Conservation (phyloP, 2,113 vertebrate species). For the Apus apus region DNA sequence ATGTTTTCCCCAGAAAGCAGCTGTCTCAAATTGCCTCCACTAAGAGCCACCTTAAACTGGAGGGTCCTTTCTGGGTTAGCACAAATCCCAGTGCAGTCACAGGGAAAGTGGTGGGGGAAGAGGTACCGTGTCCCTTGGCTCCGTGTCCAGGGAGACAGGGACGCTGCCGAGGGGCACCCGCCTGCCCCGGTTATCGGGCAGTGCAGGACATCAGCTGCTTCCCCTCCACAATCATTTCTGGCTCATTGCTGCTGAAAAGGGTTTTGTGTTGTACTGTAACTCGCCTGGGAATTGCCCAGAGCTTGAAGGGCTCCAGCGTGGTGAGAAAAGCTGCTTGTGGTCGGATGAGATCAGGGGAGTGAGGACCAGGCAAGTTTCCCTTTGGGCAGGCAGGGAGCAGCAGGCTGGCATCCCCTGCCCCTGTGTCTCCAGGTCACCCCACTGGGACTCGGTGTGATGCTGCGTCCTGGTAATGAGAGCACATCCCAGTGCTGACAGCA, state of each 20-base stretch:
- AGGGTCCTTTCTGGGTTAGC: neutral
- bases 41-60: conserved; percentile 6
- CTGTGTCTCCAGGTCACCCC: rapidly evolving
- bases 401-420: neutral
- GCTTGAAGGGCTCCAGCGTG: neutral
- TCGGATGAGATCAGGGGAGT: neutral
- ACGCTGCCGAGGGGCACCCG: neutral
- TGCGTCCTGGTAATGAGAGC: neutral
- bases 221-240: neutral
- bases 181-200: neutral
- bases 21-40: neutral
- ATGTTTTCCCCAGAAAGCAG: neutral
- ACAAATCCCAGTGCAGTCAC: neutral
- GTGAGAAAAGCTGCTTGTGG: neutral
- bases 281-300: neutral
- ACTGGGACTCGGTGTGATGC: neutral
- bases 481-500: rapidly evolving
- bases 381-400: neutral
- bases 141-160: neutral
- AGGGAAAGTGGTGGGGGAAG: neutral
- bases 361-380: neutral
- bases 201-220: neutral
- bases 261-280: neutral
- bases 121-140: neutral
- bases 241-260: neutral